phyloP scores from a whole-genome alignment of 2,888 invertebrate species.

The Brachyopa scutellaris region DNA sequence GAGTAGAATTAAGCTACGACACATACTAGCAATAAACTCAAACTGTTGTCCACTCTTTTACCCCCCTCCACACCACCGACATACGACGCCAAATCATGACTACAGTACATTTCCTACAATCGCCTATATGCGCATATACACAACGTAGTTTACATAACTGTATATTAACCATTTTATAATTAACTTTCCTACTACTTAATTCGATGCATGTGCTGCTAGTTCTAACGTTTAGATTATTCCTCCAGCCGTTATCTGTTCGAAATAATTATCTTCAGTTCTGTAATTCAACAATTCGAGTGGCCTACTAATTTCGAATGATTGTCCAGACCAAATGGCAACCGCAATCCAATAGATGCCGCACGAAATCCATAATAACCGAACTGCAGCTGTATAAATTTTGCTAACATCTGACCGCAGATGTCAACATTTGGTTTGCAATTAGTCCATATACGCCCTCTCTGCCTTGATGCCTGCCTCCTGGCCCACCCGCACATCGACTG shows the following conservation, averaged over 20 bases:
- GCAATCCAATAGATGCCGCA: slow-evolving; percentile 22
- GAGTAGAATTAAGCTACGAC: too few species aligned
- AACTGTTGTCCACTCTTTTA: too few species aligned
- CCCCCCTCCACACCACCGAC: too few species aligned
- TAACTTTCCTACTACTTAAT: slow-evolving; percentile 18
- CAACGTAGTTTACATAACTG: too few species aligned
- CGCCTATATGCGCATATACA: too few species aligned
- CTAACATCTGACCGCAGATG: slow-evolving; percentile 58
- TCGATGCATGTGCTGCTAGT: slow-evolving; percentile 14
- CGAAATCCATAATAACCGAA: slow-evolving; percentile 43
- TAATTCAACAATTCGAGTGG: slow-evolving; percentile 22
- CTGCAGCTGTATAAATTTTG: slow-evolving; percentile 61
- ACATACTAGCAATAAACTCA: too few species aligned
- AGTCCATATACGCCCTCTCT: slow-evolving; percentile 17
- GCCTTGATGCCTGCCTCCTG: background rate
- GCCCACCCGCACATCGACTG: slow-evolving; percentile 9
- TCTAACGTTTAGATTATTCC: slow-evolving; percentile 4
- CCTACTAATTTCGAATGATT: slow-evolving; percentile 50
- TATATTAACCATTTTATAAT: slow-evolving; percentile 27
- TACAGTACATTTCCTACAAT: too few species aligned
- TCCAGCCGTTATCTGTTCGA: background rate
- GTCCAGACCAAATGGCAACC: slow-evolving; percentile 37
- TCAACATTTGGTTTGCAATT: slow-evolving; percentile 70
- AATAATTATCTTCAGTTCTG: slow-evolving; percentile 30
- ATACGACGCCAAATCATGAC: too few species aligned